A percentile compares a stretch with the other conserved stretches of the same genome.
Conservation (phyloP, 2,797 vertebrate species). For the Rhinophrynus dorsalis region DNA sequence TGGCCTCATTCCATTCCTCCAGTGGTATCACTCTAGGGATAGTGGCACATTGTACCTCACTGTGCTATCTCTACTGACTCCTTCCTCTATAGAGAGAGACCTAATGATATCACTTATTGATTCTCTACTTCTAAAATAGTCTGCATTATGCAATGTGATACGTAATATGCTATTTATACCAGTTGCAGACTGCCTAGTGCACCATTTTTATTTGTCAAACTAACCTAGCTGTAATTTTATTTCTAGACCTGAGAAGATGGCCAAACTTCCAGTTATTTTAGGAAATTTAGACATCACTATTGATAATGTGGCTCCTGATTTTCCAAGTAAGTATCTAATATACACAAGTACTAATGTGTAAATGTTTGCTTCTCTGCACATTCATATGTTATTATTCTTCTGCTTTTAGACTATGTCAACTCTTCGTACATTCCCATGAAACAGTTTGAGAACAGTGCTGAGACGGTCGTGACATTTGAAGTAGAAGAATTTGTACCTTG, state of each 20-base stretch:
- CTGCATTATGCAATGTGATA: no score
- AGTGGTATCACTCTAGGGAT: no score
- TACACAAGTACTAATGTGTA: not conserved
- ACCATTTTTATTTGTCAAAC: no score
- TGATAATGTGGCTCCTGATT: conserved; percentile 86
- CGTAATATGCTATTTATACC: no score
- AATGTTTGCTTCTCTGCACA: not conserved
- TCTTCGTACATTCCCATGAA: conserved; percentile 93
- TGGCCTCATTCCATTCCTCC: no score
- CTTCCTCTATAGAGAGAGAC: no score
- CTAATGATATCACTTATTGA: no score
- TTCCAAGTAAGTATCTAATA: conserved; percentile 77
- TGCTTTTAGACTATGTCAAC: conserved; percentile 88
- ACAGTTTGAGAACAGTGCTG: conserved; percentile 78
- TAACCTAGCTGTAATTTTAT: conserved; percentile 13
- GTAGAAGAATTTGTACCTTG: conserved; percentile 94
- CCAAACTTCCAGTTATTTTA: conserved; percentile 93
- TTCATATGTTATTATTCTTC: conserved; percentile 34
- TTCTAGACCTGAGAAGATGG: conserved; percentile 94
- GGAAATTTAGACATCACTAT: conserved; percentile 93
- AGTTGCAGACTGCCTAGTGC: no score
- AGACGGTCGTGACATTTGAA: conserved; percentile 77
- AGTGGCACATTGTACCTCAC: no score
- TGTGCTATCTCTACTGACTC: no score
- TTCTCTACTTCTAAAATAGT: no score